These are phyloP conservation scores for Hydra vulgaris DNA, from an alignment of 30 jellyfish, hydroid and myxozoan species.

Conservation along the genomic window DNA sequence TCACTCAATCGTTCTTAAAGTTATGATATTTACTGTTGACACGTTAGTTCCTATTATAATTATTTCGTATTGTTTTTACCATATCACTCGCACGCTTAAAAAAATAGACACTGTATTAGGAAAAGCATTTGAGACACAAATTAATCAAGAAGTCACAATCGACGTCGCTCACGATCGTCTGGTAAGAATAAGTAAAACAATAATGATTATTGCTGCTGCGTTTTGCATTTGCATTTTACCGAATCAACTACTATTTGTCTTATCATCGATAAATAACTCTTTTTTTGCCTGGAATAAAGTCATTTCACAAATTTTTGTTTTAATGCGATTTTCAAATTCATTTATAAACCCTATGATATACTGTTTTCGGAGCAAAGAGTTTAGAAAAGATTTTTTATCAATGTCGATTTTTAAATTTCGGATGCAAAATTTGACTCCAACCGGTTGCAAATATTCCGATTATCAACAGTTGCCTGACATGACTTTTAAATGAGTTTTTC, in stretches of 20 bases:
- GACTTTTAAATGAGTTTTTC: no score
- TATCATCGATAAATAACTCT: constrained; percentile 18
- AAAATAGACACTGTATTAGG: neutral
- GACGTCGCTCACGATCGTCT: neutral
- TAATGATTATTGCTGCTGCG: constrained; percentile 33
- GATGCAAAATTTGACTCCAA: neutral
- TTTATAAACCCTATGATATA: constrained; percentile 68
- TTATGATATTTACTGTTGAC: neutral
- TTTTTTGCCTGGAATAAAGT: constrained; percentile 42
- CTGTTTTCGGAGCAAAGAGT: constrained; percentile 60
- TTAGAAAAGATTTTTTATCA: constrained; percentile 18
- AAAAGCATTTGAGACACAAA: neutral
- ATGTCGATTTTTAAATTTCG: no score
- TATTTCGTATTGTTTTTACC: neutral
- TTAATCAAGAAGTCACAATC: no score
- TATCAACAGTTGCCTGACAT: neutral
- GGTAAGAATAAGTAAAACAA: constrained; percentile 27
- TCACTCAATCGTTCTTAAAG: neutral
- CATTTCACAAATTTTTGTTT: constrained; percentile 32
- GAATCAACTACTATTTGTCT: constrained; percentile 41
- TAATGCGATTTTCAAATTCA: constrained; percentile 44
- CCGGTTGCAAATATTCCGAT: no score
- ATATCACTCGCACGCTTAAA: neutral
- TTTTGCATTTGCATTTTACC: constrained; percentile 69
- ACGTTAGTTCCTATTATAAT: neutral